Percentiles rank a stretch among this genome's conserved stretches.
Evolutionary conservation across 1,140 invertebrate genomes (phyloP).

Genomic region (Pemphigus obesinymphae): DNA sequence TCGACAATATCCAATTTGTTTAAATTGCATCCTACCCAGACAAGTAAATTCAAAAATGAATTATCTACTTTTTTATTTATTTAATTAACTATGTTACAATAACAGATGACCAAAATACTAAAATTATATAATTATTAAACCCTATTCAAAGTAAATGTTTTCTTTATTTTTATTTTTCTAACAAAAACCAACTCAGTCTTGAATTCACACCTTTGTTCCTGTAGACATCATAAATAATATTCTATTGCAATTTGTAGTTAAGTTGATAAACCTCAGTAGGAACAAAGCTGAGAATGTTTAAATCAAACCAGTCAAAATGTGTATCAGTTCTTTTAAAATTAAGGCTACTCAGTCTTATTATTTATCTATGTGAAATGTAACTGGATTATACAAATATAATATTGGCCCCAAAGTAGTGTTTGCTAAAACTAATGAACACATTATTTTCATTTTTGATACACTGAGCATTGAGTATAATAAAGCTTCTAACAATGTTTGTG

Average conservation of each 20-base stretch:
- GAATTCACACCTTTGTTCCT: constrained; percentile 34
- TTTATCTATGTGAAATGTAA: constrained; percentile 41
- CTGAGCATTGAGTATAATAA: constrained; percentile 32
- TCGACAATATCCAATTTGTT: constrained; percentile 21
- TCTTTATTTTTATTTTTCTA: constrained; percentile 3
- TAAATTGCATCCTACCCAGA: constrained; percentile 35
- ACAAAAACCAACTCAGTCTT: constrained; percentile 39
- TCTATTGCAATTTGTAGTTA: constrained; percentile 27
- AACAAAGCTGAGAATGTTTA: constrained; percentile 40
- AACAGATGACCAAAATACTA: constrained; percentile 25
- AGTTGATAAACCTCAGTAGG: constrained; percentile 18
- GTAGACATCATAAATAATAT: constrained; percentile 19
- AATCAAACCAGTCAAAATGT: constrained; percentile 37
- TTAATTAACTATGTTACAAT: constrained; percentile 27
- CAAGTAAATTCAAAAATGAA: constrained; percentile 30
- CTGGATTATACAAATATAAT: constrained; percentile 24
- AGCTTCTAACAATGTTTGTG: constrained; percentile 33
- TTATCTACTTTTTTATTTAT: constrained; percentile 26
- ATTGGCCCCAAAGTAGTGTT: constrained; percentile 36
- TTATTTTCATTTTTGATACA: constrained; percentile 32
- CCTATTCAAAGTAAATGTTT: constrained; percentile 23
- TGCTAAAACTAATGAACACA: constrained; percentile 41
- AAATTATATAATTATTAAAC: constrained; percentile 29
- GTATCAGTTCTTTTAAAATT: constrained; percentile 38
- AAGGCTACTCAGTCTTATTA: constrained; percentile 42